Percentiles rank a stretch among this genome's conserved stretches.
Conservation (phyloP, 2,888 invertebrate species). For the Troglohyphantes excavatus region DNA sequence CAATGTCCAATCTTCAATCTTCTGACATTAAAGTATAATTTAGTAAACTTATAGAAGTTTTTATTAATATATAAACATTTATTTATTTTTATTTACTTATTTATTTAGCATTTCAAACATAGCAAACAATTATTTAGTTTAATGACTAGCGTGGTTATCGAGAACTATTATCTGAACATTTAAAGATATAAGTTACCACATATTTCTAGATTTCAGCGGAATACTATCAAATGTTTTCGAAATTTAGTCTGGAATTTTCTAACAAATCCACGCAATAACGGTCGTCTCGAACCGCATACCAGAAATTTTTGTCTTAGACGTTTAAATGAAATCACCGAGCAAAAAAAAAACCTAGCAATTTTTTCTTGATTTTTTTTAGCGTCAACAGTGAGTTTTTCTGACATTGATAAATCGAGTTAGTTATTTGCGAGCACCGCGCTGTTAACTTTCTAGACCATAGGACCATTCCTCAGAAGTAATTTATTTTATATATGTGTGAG, state of each 20-base stretch:
- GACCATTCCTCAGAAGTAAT: conserved; percentile 36
- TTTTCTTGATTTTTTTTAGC: conserved; percentile 29
- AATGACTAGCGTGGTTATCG: too few species aligned
- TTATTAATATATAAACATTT: too few species aligned
- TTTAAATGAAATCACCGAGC: conserved; percentile 37
- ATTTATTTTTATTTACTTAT: too few species aligned
- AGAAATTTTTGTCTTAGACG: conserved; percentile 18
- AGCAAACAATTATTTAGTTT: too few species aligned
- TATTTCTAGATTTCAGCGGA: too few species aligned
- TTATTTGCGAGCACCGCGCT: conserved; percentile 43
- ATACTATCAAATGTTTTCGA: too few species aligned
- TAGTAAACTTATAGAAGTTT: too few species aligned
- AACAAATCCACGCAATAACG: not conserved
- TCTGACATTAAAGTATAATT: too few species aligned
- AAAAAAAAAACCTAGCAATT: conserved; percentile 21
- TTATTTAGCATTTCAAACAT: too few species aligned
- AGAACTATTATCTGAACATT: too few species aligned
- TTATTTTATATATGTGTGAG: conserved; percentile 53
- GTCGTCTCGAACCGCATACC: conserved; percentile 8
- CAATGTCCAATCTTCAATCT: too few species aligned
- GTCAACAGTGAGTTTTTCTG: conserved; percentile 47
- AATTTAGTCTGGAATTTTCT: not conserved
- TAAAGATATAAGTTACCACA: too few species aligned
- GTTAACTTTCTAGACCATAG: conserved; percentile 31
- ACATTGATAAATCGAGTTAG: conserved; percentile 69